phyloP scores from a whole-genome alignment of 2,888 invertebrate genomes.

The Drosophila neotestacea region DNA sequence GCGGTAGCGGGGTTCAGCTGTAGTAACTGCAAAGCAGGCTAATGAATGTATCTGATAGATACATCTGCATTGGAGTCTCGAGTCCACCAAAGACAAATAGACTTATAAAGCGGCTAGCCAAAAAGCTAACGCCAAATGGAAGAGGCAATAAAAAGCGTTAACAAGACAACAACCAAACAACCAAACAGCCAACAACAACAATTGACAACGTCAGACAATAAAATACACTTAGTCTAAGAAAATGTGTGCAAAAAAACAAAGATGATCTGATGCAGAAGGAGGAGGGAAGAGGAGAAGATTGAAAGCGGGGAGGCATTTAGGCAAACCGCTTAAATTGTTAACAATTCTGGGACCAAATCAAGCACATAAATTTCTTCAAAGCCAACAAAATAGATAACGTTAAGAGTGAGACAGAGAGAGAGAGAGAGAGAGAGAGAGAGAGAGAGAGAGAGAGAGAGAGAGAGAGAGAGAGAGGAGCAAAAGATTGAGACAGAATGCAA shows the following conservation, averaged over 20 bases:
- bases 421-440: neutral
- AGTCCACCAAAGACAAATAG: conserved; percentile 73
- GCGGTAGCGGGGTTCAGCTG: conserved; percentile 25
- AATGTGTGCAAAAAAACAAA: conserved; percentile 16
- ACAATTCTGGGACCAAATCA: conserved; percentile 63
- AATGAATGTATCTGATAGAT: conserved; percentile 78
- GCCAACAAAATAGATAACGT: conserved; percentile 7
- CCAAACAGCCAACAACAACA: conserved; percentile 45
- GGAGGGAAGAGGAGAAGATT: neutral
- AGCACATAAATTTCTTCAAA: conserved; percentile 53
- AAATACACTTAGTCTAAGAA: conserved; percentile 61
- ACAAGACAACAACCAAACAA: conserved; percentile 59
- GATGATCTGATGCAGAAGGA: neutral
- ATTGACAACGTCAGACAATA: conserved; percentile 69
- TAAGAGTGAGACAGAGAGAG: neutral
- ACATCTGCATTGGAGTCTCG: conserved; percentile 66
- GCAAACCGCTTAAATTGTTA: conserved; percentile 62
- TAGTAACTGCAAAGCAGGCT: conserved; percentile 68
- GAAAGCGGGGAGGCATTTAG: conserved; percentile 14
- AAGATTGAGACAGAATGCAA: neutral
- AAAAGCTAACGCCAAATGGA: conserved; percentile 53
- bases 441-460: conserved; percentile 6
- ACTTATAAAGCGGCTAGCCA: conserved; percentile 65
- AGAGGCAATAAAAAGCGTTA: conserved; percentile 76
- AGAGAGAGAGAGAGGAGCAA: neutral